phyloP scores from a whole-genome alignment of 2,797 vertebrate genomes.

The Lophura swinhoii region DNA sequence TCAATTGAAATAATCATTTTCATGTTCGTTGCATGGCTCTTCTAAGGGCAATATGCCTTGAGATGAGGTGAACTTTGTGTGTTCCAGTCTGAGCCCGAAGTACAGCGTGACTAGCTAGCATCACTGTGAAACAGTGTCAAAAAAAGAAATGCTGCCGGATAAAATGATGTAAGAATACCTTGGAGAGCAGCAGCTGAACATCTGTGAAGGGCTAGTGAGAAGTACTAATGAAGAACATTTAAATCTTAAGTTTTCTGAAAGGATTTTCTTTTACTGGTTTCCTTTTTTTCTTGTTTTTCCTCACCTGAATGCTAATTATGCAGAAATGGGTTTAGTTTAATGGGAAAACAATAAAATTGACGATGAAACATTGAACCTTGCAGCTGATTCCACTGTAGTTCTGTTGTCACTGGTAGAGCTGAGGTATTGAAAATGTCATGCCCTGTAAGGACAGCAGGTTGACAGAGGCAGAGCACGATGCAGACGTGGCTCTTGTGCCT shows the following conservation, averaged over 20 bases:
- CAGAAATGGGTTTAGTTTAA: constrained; percentile 24
- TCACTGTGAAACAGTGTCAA: not conserved
- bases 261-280: not conserved
- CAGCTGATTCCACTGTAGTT: not conserved
- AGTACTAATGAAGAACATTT: constrained; percentile 36
- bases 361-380: constrained; percentile 36
- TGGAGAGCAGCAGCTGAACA: not conserved
- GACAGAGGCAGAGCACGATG: not conserved
- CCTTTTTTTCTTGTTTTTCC: not conserved
- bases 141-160: not conserved
- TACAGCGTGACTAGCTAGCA: not conserved
- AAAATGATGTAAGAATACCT: constrained; percentile 6
- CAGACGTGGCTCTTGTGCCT: not conserved
- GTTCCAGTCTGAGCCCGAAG: not conserved
- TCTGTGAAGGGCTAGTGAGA: not conserved
- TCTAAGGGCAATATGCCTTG: not conserved
- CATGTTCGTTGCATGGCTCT: not conserved
- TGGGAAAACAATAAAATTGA: constrained; percentile 37
- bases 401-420: not conserved
- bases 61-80: not conserved
- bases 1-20: not conserved
- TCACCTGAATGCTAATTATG: constrained; percentile 10
- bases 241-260: not conserved
- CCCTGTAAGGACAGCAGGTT: not conserved
- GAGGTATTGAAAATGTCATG: not conserved